Base-by-base conservation (phyloP, 1,140 invertebrate species). In the Psilanteris sp. region DNA sequence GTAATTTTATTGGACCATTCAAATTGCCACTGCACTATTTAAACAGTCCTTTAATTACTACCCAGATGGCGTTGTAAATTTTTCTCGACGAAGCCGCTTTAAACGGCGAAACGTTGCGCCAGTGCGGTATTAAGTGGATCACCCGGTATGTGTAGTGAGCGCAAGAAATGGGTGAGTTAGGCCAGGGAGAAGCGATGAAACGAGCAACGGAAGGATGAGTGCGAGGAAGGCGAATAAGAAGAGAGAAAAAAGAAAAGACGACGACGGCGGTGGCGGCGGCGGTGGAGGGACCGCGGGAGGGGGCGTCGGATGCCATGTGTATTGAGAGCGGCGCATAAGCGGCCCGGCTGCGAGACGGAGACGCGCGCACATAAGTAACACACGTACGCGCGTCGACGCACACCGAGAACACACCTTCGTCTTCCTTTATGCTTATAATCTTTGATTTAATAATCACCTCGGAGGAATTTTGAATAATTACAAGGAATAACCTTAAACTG, bases 81-180 rank as follows among this genome's bases (percentile, higher is more conserved):
- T n/a, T n/a, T n/a, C n/a, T n/a, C n/a, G n/a, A n/a, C n/a, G n/a
- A n/a, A n/a, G n/a, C n/a, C n/a, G n/a, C n/a, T n/a, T n/a, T n/a
- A n/a, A n/a, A n/a, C n/a, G n/a, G n/a, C n/a, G n/a, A n/a, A n/a
- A n/a, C 20, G 37, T 1, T 4, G 10, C 15, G n/a, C 4, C 20
- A 9, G 14, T 6, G 1, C 8, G 4, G 2, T 22, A 0, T 64
- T 24, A 14, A 55, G 14, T 27, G 34, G 48, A 61, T 59, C 82
- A 85, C 81, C 82, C 83, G 79, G 81, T 86, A 84, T 77, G 79
- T 78, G 36, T 29, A 9, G 52, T 50, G 77, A 83, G 76, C 81
- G 79, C 78, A 86, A 86, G 83, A 84, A 85, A 86, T 83, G 83
- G 81, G 79, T 81, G 80, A 80, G 79, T 81, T 79, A 67, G 70